phyloP scores from a whole-genome alignment of 2,888 invertebrate genomes.

The Drosophila kokeensis region DNA sequence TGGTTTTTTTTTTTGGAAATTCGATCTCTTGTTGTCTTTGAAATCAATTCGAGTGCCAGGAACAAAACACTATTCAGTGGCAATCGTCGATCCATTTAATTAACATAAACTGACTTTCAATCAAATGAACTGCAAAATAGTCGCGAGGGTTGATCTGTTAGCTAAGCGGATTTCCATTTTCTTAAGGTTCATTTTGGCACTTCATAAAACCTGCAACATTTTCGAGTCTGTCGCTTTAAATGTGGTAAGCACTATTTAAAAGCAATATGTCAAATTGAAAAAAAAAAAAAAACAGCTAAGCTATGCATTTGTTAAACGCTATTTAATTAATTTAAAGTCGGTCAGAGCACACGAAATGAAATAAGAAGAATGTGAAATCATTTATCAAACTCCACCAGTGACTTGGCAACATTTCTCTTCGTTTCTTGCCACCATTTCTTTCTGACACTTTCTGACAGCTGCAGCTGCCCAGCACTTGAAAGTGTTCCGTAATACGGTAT shows the following conservation, averaged over 20 bases:
- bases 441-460: conserved; percentile 42
- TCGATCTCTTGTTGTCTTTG: conserved; percentile 46
- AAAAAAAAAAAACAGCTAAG: neutral
- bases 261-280: conserved; percentile 29
- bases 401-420: conserved; percentile 7
- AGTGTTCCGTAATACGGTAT: conserved; percentile 26
- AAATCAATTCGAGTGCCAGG: conserved; percentile 27
- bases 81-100: conserved; percentile 36
- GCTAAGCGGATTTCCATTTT: conserved; percentile 33
- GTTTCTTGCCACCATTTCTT: neutral
- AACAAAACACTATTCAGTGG: conserved; percentile 26
- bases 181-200: conserved; percentile 37
- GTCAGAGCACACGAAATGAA: neutral
- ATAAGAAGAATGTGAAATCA: conserved; percentile 33
- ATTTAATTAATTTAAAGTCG: conserved; percentile 62
- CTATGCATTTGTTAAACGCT: conserved; percentile 50
- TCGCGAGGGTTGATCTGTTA: conserved; percentile 43
- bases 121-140: conserved; percentile 32
- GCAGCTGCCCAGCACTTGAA: conserved; percentile 63
- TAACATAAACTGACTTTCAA: conserved; percentile 50
- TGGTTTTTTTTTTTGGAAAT: conserved; percentile 23
- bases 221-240: neutral
- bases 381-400: conserved; percentile 64
- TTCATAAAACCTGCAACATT: conserved; percentile 27
- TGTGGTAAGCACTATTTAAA: conserved; percentile 20